A percentile compares a stretch with the other conserved stretches of the same genome.
Conservation (phyloP, 2,888 invertebrate species). For the Galeopsomyia nigrocyanea region DNA sequence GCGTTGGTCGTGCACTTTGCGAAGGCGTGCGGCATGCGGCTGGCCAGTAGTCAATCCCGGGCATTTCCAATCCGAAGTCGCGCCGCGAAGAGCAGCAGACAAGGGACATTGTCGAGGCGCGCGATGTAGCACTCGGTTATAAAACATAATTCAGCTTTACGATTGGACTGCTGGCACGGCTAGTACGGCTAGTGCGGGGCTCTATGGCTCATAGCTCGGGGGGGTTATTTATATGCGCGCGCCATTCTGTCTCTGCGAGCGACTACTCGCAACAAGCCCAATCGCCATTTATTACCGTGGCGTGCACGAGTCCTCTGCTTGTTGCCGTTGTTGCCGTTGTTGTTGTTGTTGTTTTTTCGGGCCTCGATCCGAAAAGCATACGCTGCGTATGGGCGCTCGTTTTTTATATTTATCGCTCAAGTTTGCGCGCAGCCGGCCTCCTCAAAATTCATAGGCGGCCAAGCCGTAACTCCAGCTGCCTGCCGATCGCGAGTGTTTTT, state of each 20-base stretch:
- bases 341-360: too few relatives aligned
- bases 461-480: conserved; percentile 6
- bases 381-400: neutral
- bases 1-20: too few relatives aligned
- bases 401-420: conserved; percentile 37
- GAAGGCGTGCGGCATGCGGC: too few relatives aligned
- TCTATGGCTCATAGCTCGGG: too few relatives aligned
- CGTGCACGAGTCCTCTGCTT: conserved; percentile 4
- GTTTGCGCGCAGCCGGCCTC: conserved; percentile 3
- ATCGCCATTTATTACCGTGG: conserved; percentile 40
- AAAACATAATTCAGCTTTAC: conserved; percentile 45
- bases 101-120: conserved; percentile 14
- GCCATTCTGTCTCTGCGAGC: neutral
- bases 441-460: conserved; percentile 24
- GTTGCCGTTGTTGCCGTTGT: too few relatives aligned
- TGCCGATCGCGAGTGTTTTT: conserved; percentile 1
- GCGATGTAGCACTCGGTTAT: conserved; percentile 19
- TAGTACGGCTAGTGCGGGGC: too few relatives aligned
- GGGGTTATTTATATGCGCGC: conserved; percentile 21
- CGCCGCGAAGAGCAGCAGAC: neutral
- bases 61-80: too few relatives aligned
- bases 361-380: conserved; percentile 14
- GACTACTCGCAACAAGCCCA: conserved; percentile 23
- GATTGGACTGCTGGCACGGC: conserved; percentile 10
- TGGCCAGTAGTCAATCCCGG: too few relatives aligned